Evolutionary conservation across 2,113 vertebrate species (phyloP), one percentile per base, ranked within the genome.

Genomic region (Alexandromys fortis): DNA sequence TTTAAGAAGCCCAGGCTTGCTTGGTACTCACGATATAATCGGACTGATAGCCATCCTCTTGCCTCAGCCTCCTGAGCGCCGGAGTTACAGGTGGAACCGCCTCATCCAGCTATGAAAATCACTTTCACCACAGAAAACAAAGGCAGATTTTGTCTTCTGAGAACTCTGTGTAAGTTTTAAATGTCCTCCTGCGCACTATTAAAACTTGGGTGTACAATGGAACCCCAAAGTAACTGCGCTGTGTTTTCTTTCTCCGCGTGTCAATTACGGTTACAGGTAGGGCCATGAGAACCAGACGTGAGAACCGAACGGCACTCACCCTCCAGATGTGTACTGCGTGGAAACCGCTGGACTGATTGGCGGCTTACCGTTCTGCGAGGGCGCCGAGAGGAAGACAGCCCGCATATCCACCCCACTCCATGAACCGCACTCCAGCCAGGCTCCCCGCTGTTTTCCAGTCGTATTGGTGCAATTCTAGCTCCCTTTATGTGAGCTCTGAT

Each of bases 401-500:
- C 22, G 63, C 5, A 19, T 55, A 45, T 8, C 35, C 30, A 85
- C n/a, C 30, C 83, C 70, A 26, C 52, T 26, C 85, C 47, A 61
- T 1, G 52, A 75, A 90, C 16, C 86, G 89, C 70, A 58, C 86
- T 65, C n/a, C n/a, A 58, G 85, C 76, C 63, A 67, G 73, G 61
- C 86, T 81, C 52, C 42, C 73, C 42, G 47, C 92, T 96, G 89
- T 91, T 94, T 92, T 63, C 77, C 89, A 94, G 83, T 75, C 77
- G 76, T 91, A 93, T 76, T 11, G 75, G 81, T 81, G 67, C 70
- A 91, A 88, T 96, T 97, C 81, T 65, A 95, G 91, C 83, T 94
- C 67, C 81, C 67, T 86, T 86, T 97, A 65, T 92, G 95, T 92
- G 95, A 86, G 87, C 89, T 98, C 93, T 95, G 92, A 97, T 97